Evolutionary conservation across 2,888 invertebrate genomes (phyloP), one percentile per base, ranked within the genome.

Genomic region (Agriopis marginaria): DNA sequence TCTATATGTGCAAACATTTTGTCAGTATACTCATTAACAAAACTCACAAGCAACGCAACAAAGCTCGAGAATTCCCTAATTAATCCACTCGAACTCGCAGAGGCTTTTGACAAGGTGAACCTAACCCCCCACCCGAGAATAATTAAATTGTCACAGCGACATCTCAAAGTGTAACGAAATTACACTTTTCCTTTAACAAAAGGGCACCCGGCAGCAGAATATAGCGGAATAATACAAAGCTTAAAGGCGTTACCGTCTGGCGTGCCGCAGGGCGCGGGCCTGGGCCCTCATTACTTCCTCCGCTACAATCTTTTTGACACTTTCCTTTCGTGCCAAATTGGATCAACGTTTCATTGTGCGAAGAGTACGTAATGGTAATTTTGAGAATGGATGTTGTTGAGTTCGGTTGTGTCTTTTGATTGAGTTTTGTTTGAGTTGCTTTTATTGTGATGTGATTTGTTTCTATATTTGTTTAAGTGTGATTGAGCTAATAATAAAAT

Each of bases 101-200:
- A 88, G 91, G 90, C 90, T 87, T 92, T 92, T 92, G 92, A 93
- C 89, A 89, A 93, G 86, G 89, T 90, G 87, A 89, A 87, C 85
- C 87, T 82, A 83, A 81, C 80, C 82, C 82, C 84, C 85, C 85
- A 86, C 83, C 86, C 89, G 81, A 81, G 86, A 86, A 86, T 93
- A 94, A 94, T 92, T 92, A 91, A 89, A 92, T 93, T 92, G 90
- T 89, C 89, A 88, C 87, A 89, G 86, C 91, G 92, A 89, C 92
- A 90, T 94, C 93, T 94, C 93, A 91, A 93, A 93, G 92, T 90
- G 90, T 92, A 94, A 93, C 91, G 83, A 86, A 93, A 93, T 93
- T 93, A 93, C 91, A 89, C 89, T 89, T 89, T 91, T 91, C 92
- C 91, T 90, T 92, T 90, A 90, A 90, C 89, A 83, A 79, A 81